Evolutionary conservation across 1,140 invertebrate genomes (phyloP), one percentile per base, ranked within the genome.

Genomic region (Anadara kagoshimensis): DNA sequence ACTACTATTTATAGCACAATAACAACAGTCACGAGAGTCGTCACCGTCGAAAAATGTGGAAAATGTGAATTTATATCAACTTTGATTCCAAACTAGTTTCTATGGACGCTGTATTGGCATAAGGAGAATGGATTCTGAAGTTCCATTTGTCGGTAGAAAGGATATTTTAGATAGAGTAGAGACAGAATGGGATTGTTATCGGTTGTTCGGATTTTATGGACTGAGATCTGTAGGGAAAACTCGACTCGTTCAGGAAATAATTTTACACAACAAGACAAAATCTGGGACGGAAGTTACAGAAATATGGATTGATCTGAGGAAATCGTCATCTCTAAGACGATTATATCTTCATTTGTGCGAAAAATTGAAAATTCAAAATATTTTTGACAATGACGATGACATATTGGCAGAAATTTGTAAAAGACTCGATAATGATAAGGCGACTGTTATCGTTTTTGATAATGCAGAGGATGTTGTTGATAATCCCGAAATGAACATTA

Each of bases 151-250:
- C 53, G 62, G 62, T 0, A 29, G 62, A 51, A 36, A n/a, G 12
- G 5, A 5, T 10, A 41, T 36, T 29, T 51, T 64, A 36, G 62
- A 64, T 22, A 7, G 5, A 14, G 12, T 64, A 22, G 11, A 36
- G 4, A 26, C 36, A 53, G n/a, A 26, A 36, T 64, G 62, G 62
- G 45, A 64, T 10, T 26, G 36, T 0, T 8, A 51, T 22, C 47
- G n/a, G 12, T 64, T 45, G 20, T 14, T 64, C 20, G 62, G 62
- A 7, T 11, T 64, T 5, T 64, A 64, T 57, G 58, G 66, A 29
- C 44, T 63, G 49, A 67, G 63, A 57, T 67, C 71, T 44, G 43
- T 73, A 12, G 71, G 71, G 5, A 73, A 73, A n/a, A 56, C 71
- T 14, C 56, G 49, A 56, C 54, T 73, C 36, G 49, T 62, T 14